These are phyloP conservation scores for Willisornis vidua DNA, from an alignment of 2,113 vertebrate genomes.

Conservation along the genomic window DNA sequence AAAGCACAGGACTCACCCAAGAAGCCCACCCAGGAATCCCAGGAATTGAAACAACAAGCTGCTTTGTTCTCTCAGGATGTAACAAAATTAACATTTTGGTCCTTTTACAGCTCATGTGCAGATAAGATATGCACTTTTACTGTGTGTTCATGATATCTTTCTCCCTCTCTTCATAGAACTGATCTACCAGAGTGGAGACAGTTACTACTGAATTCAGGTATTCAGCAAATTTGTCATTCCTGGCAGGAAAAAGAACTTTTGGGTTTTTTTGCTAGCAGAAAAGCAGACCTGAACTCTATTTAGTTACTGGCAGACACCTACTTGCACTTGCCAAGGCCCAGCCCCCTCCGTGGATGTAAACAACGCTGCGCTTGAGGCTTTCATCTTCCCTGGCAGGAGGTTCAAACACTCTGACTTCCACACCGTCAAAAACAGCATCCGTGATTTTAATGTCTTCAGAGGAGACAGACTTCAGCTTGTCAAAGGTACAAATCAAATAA, in stretches of 20 bases:
- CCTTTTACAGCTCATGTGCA: background rate
- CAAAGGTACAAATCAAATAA: constrained; percentile 79
- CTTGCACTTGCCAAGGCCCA: constrained; percentile 91
- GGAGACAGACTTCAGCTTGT: constrained; percentile 79
- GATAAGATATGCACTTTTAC: background rate
- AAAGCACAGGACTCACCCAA: background rate
- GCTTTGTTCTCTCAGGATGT: background rate
- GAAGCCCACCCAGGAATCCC: background rate
- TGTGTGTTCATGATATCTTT: background rate
- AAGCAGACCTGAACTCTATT: background rate
- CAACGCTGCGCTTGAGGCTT: constrained; percentile 78
- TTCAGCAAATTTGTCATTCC: background rate
- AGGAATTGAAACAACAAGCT: background rate
- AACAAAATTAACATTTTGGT: background rate
- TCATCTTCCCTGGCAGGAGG: constrained; percentile 66
- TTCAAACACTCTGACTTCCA: constrained; percentile 87
- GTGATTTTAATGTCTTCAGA: constrained; percentile 78
- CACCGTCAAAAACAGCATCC: constrained; percentile 82
- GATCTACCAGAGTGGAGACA: background rate
- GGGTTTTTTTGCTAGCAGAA: background rate
- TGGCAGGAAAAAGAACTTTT: background rate
- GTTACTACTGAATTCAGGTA: background rate
- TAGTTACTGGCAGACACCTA: constrained; percentile 73
- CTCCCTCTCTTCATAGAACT: background rate
- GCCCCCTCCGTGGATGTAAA: constrained; percentile 95